Evolutionary conservation across 1,140 invertebrate genomes (phyloP).

Genomic region (Bombus sylvicola): DNA sequence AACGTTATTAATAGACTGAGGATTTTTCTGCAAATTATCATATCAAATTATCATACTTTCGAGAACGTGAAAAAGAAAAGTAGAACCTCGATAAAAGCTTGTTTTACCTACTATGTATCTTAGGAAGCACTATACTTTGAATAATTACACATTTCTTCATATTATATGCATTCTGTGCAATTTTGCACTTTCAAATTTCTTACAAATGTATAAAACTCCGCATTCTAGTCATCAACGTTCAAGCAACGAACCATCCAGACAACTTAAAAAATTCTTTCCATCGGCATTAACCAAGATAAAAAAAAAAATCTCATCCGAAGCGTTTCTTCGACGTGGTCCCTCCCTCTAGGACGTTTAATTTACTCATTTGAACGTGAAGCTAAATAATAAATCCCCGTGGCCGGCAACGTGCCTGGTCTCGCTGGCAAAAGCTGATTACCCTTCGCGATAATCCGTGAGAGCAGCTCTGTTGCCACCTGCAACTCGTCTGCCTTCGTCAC

Average conservation of each 20-base stretch:
- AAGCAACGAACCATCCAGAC: neutral
- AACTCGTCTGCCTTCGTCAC: conserved; percentile 53
- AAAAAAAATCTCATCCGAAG: neutral
- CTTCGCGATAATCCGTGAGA: conserved; percentile 60
- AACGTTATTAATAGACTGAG: too few relatives aligned
- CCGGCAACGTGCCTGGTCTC: conserved; percentile 16
- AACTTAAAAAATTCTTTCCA: neutral
- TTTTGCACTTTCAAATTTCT: too few relatives aligned
- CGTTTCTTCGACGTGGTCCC: neutral
- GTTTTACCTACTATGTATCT: too few relatives aligned
- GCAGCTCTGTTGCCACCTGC: conserved; percentile 43
- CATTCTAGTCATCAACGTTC: too few relatives aligned
- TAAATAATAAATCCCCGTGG: conserved; percentile 42
- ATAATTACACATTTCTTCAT: too few relatives aligned
- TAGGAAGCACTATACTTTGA: too few relatives aligned
- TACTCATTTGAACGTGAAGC: conserved; percentile 16
- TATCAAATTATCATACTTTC: too few relatives aligned
- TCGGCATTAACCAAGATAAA: neutral
- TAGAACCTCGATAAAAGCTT: too few relatives aligned
- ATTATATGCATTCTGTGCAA: too few relatives aligned
- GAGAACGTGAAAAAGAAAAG: too few relatives aligned
- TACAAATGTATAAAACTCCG: too few relatives aligned
- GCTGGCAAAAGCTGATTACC: conserved; percentile 69
- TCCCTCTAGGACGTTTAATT: conserved; percentile 33
- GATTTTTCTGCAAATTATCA: too few relatives aligned